Evolutionary conservation across 2,113 vertebrate species (phyloP).

Genomic region (Glaucomys volans): DNA sequence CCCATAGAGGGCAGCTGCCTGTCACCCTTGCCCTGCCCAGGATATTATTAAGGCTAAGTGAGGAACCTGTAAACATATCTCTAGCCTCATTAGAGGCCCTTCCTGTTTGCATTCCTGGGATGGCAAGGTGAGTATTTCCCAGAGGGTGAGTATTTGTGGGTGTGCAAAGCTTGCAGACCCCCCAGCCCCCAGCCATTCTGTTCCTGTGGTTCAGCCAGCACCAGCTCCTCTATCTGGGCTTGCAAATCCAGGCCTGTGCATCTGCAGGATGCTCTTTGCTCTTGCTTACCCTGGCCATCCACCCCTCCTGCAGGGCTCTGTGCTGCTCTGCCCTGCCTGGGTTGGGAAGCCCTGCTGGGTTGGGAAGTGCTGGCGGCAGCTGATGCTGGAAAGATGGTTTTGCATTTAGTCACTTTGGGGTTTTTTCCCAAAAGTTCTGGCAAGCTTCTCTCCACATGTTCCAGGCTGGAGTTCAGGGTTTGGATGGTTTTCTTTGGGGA

Average conservation of each 20-base stretch:
- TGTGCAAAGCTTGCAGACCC: background rate
- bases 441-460: slow-evolving; percentile 1
- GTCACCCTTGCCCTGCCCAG: background rate
- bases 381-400: slow-evolving; percentile 43
- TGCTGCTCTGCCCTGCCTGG: background rate
- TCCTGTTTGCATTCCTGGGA: slow-evolving; percentile 64
- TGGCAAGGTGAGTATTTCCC: background rate
- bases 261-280: background rate
- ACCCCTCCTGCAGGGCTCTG: background rate
- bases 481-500: background rate
- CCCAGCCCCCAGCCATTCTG: background rate
- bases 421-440: slow-evolving; percentile 53
- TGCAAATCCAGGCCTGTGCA: background rate
- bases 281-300: background rate
- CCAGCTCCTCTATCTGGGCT: no score
- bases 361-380: background rate
- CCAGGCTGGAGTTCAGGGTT: background rate
- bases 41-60: background rate
- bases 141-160: slow-evolving; percentile 40
- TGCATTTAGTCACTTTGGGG: slow-evolving; percentile 66
- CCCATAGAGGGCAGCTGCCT: background rate
- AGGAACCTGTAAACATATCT: slow-evolving; percentile 44
- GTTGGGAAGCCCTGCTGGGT: background rate
- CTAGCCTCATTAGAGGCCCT: slow-evolving; percentile 46
- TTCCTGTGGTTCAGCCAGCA: background rate